A percentile compares a stretch with the other conserved stretches of the same genome.
Evolutionary conservation across 35 echinoderm and acorn worm genomes (phyloP).

Genomic region (Apostichopus californicus): DNA sequence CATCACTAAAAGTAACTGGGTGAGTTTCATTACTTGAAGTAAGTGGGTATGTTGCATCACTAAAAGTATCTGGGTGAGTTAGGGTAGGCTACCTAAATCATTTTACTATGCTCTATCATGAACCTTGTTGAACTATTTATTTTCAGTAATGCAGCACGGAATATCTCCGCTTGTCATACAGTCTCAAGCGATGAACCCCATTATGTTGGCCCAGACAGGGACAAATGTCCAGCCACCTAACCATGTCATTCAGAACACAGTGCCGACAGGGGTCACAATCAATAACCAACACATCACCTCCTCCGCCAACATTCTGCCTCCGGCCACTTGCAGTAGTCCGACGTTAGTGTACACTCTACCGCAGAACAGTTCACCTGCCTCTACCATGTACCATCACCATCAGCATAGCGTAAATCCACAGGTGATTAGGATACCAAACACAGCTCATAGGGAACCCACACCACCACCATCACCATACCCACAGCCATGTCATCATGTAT

Average conservation of each 20-base stretch:
- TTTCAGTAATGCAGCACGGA: conserved; percentile 18
- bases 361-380: neutral
- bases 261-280: neutral
- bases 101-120: no score
- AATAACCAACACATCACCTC: conserved; percentile 26
- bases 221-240: conserved; percentile 10
- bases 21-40: no score
- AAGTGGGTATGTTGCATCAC: no score
- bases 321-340: neutral
- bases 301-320: conserved; percentile 3
- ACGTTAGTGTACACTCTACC: conserved; percentile 5
- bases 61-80: no score
- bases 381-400: neutral
- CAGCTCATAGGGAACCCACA: neutral
- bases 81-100: no score
- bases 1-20: no score
- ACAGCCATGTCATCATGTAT: neutral
- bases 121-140: neutral
- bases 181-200: neutral
- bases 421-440: neutral
- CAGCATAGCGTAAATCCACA: conserved; percentile 15
- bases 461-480: neutral
- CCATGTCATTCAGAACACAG: neutral
- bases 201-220: conserved; percentile 23
- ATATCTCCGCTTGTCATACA: conserved; percentile 8